These are phyloP conservation scores for Caenorhabditis virilis DNA, from an alignment of 2,888 invertebrate genomes.

Conservation along the genomic window DNA sequence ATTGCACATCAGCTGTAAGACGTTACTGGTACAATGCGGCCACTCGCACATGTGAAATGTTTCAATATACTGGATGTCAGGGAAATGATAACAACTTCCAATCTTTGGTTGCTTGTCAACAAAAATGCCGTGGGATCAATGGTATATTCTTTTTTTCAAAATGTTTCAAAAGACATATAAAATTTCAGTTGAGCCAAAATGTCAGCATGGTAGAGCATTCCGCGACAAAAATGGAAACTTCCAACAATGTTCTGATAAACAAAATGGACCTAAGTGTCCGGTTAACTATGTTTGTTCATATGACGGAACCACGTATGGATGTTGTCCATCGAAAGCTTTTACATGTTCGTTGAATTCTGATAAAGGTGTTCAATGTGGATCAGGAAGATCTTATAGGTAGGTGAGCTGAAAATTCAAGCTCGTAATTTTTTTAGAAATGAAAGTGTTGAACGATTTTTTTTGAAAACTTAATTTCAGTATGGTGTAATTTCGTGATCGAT, in stretches of 20 bases:
- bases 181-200: conserved; percentile 61
- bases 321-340: conserved; percentile 64
- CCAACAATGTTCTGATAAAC: conserved; percentile 57
- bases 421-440: too few species aligned
- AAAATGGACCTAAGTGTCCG: conserved; percentile 56
- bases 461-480: too few species aligned
- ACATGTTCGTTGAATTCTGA: conserved; percentile 63
- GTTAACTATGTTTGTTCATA: conserved; percentile 61
- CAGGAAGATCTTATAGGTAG: conserved; percentile 39
- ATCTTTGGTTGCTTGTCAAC: conserved; percentile 57
- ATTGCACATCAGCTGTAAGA: conserved; percentile 59
- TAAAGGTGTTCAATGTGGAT: conserved; percentile 62
- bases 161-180: not conserved
- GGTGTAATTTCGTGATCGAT: too few species aligned
- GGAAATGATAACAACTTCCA: conserved; percentile 62
- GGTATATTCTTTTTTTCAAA: conserved; percentile 21
- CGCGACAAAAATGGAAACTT: conserved; percentile 57
- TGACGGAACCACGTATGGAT: conserved; percentile 60
- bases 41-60: conserved; percentile 58
- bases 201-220: conserved; percentile 62
- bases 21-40: conserved; percentile 65
- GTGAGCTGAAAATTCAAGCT: too few species aligned
- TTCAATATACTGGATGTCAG: conserved; percentile 56
- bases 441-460: too few species aligned
- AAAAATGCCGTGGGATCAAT: conserved; percentile 57